These are phyloP conservation scores for Clarias macrocephalus DNA, from an alignment of 2,113 vertebrate species.

Conservation along the genomic window DNA sequence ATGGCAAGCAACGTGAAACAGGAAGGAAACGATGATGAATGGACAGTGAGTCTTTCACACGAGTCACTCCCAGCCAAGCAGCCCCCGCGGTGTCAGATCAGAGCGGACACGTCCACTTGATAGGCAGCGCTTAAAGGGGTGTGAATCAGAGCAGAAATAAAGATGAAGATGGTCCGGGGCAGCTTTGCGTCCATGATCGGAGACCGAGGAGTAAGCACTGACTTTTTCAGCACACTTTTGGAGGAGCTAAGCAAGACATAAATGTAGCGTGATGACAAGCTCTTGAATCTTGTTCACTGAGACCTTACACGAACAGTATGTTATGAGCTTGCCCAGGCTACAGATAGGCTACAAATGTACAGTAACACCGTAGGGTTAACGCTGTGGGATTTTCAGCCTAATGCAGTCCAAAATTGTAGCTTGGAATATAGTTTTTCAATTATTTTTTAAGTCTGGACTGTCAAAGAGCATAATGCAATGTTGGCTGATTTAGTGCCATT, in stretches of 20 bases:
- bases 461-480: not conserved
- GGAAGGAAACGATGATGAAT: constrained; percentile 50
- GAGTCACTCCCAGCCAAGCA: constrained; percentile 15
- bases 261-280: constrained; percentile 49
- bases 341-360: not conserved
- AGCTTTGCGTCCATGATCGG: not conserved
- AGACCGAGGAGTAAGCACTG: not conserved
- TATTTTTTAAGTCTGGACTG: not conserved
- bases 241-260: constrained; percentile 43
- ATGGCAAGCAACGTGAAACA: constrained; percentile 11
- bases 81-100: constrained; percentile 11
- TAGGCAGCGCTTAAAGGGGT: not conserved
- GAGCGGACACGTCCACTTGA: not conserved
- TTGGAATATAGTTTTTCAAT: not conserved
- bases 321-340: constrained; percentile 15
- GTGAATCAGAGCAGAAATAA: not conserved
- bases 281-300: constrained; percentile 47
- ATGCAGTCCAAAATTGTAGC: no score
- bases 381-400: not conserved
- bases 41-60: constrained; percentile 19
- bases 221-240: not conserved
- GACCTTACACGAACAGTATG: not conserved
- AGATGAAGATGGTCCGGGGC: not conserved
- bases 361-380: not conserved
- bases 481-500: not conserved